phyloP scores from a whole-genome alignment of 2,113 vertebrate genomes.

The Campylomormyrus numenius region DNA sequence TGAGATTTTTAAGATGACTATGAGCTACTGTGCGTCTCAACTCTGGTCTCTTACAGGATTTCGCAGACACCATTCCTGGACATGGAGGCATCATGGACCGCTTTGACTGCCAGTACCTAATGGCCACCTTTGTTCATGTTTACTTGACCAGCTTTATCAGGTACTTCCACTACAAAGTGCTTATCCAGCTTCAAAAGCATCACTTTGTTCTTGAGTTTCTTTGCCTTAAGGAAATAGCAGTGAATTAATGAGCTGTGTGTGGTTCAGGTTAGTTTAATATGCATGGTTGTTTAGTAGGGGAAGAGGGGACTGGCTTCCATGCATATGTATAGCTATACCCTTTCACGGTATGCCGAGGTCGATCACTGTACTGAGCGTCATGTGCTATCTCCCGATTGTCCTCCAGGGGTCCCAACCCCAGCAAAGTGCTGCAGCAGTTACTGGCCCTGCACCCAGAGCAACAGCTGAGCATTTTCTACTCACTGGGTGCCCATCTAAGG shows the following conservation, averaged over 20 bases:
- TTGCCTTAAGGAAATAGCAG: neutral
- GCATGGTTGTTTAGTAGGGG: neutral
- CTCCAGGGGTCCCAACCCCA: slow-evolving; percentile 87
- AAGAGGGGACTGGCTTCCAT: neutral
- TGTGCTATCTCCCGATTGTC: neutral
- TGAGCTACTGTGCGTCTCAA: neutral
- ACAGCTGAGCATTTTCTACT: slow-evolving; percentile 82
- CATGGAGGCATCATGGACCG: slow-evolving; percentile 98
- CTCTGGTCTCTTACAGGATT: slow-evolving; percentile 67
- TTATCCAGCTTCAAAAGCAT: neutral
- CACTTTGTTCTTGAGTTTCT: neutral
- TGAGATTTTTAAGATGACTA: neutral
- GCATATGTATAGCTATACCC: neutral
- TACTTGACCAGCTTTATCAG: slow-evolving; percentile 96
- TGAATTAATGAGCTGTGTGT: neutral
- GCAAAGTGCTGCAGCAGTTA: slow-evolving; percentile 87
- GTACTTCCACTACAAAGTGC: slow-evolving; percentile 45
- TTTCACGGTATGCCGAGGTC: neutral
- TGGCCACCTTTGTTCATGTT: slow-evolving; percentile 97
- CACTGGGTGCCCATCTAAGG: slow-evolving; percentile 71
- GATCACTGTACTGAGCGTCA: neutral
- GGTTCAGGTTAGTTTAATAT: neutral
- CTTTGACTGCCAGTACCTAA: slow-evolving; percentile 95
- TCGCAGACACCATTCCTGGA: slow-evolving; percentile 92
- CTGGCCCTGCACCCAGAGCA: slow-evolving; percentile 85